phyloP scores from a whole-genome alignment of 2,113 vertebrate species.

The Procapra przewalskii region DNA sequence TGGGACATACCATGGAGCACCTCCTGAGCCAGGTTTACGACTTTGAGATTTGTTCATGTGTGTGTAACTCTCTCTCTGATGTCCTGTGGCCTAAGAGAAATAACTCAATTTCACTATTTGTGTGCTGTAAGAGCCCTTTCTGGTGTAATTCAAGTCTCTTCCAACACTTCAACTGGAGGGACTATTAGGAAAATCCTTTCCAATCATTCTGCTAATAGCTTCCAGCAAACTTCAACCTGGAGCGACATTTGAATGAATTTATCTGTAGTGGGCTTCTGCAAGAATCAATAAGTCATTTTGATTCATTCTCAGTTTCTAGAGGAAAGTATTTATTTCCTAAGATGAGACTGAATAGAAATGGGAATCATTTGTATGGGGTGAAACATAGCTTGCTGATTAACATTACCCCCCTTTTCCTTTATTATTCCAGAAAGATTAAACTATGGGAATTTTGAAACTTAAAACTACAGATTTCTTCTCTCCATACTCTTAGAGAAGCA shows the following conservation, averaged over 20 bases:
- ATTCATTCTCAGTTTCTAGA: conserved; percentile 55
- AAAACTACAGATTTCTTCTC: conserved; percentile 7
- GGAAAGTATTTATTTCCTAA: conserved; percentile 66
- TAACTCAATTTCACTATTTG: conserved; percentile 19
- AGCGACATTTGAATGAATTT: conserved; percentile 56
- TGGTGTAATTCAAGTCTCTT: conserved; percentile 50
- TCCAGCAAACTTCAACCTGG: conserved; percentile 53
- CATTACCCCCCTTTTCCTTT: background rate
- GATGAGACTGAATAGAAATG: conserved; percentile 39
- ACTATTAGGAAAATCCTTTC: conserved; percentile 57
- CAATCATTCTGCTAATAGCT: conserved; percentile 62
- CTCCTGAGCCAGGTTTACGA: background rate
- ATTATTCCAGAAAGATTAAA: conserved; percentile 26
- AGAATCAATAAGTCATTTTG: conserved; percentile 64
- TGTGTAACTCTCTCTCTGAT: background rate
- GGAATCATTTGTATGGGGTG: background rate
- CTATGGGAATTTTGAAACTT: background rate
- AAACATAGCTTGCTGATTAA: background rate
- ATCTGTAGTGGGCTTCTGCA: conserved; percentile 51
- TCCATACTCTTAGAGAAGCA: conserved; percentile 37
- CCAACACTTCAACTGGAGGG: conserved; percentile 50
- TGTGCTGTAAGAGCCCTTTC: conserved; percentile 2
- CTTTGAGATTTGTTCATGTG: background rate
- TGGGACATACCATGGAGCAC: background rate
- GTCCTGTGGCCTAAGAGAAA: conserved; percentile 24